phyloP scores from a whole-genome alignment of 1,140 invertebrate genomes.

The Drosophila biarmipes region DNA sequence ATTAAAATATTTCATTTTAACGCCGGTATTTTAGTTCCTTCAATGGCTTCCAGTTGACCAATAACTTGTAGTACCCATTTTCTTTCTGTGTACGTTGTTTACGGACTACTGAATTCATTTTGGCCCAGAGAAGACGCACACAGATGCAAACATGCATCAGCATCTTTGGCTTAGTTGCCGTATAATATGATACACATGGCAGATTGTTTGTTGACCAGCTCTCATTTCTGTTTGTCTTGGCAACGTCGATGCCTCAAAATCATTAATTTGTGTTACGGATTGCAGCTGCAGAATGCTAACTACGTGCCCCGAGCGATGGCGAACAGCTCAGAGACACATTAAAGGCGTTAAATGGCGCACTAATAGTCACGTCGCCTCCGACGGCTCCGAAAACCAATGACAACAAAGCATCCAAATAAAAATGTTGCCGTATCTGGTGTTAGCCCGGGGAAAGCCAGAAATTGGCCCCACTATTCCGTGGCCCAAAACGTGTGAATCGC shows the following conservation, averaged over 20 bases:
- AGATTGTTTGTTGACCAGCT: slow-evolving; percentile 43
- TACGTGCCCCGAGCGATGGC: slow-evolving; percentile 32
- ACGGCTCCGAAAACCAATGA: slow-evolving; percentile 11
- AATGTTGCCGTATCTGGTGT: slow-evolving; percentile 28
- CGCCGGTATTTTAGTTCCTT: no score
- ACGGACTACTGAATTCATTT: slow-evolving; percentile 27
- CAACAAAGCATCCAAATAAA: slow-evolving; percentile 35
- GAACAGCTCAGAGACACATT: slow-evolving; percentile 39
- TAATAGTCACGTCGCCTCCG: slow-evolving; percentile 50
- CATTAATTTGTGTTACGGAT: slow-evolving; percentile 54
- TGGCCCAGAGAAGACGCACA: slow-evolving; percentile 5
- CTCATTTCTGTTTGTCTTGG: slow-evolving; percentile 37
- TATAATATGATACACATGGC: slow-evolving; percentile 39
- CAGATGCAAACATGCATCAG: slow-evolving; percentile 33
- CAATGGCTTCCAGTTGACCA: no score
- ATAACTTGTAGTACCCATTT: neutral
- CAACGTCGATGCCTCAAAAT: slow-evolving; percentile 22
- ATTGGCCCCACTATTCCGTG: slow-evolving; percentile 33
- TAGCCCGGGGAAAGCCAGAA: slow-evolving; percentile 16
- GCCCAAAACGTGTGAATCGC: slow-evolving; percentile 43
- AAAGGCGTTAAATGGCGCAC: slow-evolving; percentile 46
- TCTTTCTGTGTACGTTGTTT: slow-evolving; percentile 18
- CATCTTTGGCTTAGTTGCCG: slow-evolving; percentile 34
- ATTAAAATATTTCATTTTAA: no score
- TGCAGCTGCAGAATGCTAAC: slow-evolving; percentile 43